These are phyloP conservation scores for Ctenodactylus gundi DNA, from an alignment of 2,113 vertebrate species.

Conservation along the genomic window DNA sequence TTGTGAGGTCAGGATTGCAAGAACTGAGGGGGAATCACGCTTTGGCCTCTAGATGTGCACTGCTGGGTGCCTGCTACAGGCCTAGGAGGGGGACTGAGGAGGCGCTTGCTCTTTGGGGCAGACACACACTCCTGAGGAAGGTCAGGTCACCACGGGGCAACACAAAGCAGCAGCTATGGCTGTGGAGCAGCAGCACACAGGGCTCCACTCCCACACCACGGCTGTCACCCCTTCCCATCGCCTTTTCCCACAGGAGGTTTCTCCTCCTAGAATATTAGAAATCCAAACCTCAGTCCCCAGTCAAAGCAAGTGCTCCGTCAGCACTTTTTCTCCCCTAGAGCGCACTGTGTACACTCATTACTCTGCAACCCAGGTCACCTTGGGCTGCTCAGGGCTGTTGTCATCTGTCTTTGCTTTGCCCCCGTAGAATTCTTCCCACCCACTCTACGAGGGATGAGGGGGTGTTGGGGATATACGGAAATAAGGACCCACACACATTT, in stretches of 20 bases:
- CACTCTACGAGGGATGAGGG: neutral
- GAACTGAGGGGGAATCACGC: neutral
- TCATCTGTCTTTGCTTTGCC: neutral
- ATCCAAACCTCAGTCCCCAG: no score
- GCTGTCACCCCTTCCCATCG: neutral
- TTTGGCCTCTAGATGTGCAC: constrained; percentile 44
- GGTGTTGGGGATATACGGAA: neutral
- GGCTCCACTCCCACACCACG: neutral
- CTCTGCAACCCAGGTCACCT: neutral
- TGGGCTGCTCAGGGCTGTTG: neutral
- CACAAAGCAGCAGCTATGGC: neutral
- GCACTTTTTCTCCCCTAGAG: neutral
- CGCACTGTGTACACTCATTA: neutral
- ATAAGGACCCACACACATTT: neutral
- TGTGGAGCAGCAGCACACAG: neutral
- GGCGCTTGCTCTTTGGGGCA: neutral
- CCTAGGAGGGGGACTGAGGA: neutral
- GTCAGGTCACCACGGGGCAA: neutral
- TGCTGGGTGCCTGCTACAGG: neutral
- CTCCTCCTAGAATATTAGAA: neutral
- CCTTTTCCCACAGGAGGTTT: neutral
- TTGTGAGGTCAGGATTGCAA: constrained; percentile 43
- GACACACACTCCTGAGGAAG: neutral
- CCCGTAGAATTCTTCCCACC: neutral
- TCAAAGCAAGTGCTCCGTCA: neutral